Base-by-base conservation (phyloP, 2,888 invertebrate genomes). In the Oligia latruncula region DNA sequence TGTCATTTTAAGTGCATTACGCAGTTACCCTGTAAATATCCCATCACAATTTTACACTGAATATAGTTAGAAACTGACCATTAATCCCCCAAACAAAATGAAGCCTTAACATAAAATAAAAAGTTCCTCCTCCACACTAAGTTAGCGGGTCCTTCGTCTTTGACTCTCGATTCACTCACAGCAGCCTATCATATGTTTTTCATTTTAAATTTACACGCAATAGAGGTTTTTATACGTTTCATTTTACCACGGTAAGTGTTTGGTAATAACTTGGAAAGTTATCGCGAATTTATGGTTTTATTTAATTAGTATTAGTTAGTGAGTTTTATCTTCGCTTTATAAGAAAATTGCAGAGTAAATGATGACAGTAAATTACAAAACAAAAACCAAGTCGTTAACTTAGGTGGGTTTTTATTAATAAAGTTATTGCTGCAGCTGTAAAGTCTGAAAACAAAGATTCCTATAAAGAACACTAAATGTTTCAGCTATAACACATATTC, bases 181-280 rank as follows among this genome's bases (percentile, higher is more conserved):
- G 87, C 92, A 73, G 65, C 78, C 87, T 90, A 92, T 92, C 91
- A 92, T 90, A 91, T 91, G 91, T 92, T 92, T 92, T 90, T 91
- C 91, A 74, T 81, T 82, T 88, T 83, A 86, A 90, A 91, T 92
- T 93, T 91, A 93, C 92, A 90, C 86, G 85, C 90, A 82, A 90
- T 90, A 90, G 88, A 91, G 83, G 74, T 87, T 90, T 92, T 91
- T 86, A 87, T 85, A 74, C 72, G 66, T 81, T 77, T 84, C 67
- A 78, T 87, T 86, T 82, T 72, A 81, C 52, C 60, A 58, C 58
- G 46, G 20, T 72, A 77, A 83, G 71, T 87, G 71, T 87, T 77
- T 73, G 35, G 49, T 75, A 65, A 71, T 82, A 81, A 82, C 68
- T 84, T 83, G 20, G 46, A 15, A 77, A 87, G 77, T 88, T 80